phyloP scores from a whole-genome alignment of 2,888 invertebrate genomes.

The Myathropa florea region DNA sequence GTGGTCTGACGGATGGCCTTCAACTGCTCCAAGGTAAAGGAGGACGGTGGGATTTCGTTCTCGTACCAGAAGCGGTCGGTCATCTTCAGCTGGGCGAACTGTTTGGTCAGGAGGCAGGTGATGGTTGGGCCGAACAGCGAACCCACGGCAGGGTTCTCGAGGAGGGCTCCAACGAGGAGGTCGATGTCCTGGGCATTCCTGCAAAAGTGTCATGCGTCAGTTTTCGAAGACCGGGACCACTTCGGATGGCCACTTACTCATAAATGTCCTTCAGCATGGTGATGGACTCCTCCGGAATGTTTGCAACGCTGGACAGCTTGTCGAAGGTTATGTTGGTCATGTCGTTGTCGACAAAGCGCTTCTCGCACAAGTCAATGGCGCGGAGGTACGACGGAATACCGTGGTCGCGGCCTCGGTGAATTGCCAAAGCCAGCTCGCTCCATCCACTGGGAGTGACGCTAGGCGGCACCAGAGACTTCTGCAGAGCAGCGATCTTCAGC shows the following conservation, averaged over 20 bases:
- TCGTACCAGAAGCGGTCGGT: slow-evolving; percentile 98
- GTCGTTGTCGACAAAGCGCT: slow-evolving; percentile 73
- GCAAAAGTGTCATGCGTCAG: slow-evolving; percentile 69
- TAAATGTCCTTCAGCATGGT: slow-evolving; percentile 86
- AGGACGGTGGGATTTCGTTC: slow-evolving; percentile 94
- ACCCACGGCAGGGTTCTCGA: slow-evolving; percentile 90
- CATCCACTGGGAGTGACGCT: slow-evolving; percentile 82
- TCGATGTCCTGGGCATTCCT: slow-evolving; percentile 90
- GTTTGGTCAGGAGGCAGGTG: slow-evolving; percentile 91
- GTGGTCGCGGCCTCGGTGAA: slow-evolving; percentile 89
- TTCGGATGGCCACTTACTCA: slow-evolving; percentile 80
- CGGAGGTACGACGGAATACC: slow-evolving; percentile 89
- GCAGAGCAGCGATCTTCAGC: slow-evolving; percentile 84
- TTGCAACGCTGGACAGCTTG: slow-evolving; percentile 73
- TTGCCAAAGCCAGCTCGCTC: slow-evolving; percentile 82
- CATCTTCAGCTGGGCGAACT: slow-evolving; percentile 90
- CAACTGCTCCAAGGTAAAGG: slow-evolving; percentile 88
- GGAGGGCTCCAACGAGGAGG: slow-evolving; percentile 90
- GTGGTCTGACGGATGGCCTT: slow-evolving; percentile 90
- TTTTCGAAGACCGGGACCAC: background rate
- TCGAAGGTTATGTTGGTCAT: slow-evolving; percentile 77
- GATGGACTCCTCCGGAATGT: slow-evolving; percentile 82
- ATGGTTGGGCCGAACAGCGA: slow-evolving; percentile 93
- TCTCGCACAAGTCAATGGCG: slow-evolving; percentile 85
- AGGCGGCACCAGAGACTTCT: slow-evolving; percentile 77